Conservation (phyloP, 2,888 invertebrate species). For the Congeria kusceri region DNA sequence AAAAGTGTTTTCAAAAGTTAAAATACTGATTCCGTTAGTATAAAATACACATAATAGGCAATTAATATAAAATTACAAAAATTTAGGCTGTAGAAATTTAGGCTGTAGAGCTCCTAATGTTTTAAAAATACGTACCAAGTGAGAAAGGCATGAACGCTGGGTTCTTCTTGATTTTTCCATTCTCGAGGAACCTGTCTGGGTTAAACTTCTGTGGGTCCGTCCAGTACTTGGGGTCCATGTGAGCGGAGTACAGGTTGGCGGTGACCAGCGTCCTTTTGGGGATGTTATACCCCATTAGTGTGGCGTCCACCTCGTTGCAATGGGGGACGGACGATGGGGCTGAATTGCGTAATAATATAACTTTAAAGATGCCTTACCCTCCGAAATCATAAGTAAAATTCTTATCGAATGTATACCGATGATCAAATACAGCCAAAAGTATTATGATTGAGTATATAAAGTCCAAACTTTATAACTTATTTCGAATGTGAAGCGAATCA, state of each 20-base stretch:
- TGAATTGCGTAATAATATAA: no score
- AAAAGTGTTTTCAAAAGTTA: no score
- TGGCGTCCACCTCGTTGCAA: conserved; percentile 41
- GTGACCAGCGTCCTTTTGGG: conserved; percentile 67
- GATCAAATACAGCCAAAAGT: no score
- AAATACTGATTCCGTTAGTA: background rate
- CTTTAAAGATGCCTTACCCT: no score
- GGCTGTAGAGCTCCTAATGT: background rate
- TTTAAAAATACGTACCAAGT: conserved; percentile 10
- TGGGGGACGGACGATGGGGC: conserved; percentile 33
- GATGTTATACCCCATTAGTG: conserved; percentile 42
- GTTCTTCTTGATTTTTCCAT: conserved; percentile 16
- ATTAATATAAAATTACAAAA: background rate
- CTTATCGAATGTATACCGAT: no score
- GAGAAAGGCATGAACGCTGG: conserved; percentile 31
- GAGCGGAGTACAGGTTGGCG: conserved; percentile 33
- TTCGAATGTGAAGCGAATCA: no score
- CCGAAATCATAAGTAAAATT: no score
- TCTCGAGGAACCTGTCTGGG: conserved; percentile 28
- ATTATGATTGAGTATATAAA: no score
- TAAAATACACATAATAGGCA: background rate
- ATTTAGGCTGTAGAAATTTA: background rate
- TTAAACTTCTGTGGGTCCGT: conserved; percentile 21
- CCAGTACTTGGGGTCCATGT: conserved; percentile 34
- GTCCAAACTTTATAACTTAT: no score